These are phyloP conservation scores for Daktulosphaira vitifoliae DNA, from an alignment of 1,140 invertebrate species.

Conservation along the genomic window DNA sequence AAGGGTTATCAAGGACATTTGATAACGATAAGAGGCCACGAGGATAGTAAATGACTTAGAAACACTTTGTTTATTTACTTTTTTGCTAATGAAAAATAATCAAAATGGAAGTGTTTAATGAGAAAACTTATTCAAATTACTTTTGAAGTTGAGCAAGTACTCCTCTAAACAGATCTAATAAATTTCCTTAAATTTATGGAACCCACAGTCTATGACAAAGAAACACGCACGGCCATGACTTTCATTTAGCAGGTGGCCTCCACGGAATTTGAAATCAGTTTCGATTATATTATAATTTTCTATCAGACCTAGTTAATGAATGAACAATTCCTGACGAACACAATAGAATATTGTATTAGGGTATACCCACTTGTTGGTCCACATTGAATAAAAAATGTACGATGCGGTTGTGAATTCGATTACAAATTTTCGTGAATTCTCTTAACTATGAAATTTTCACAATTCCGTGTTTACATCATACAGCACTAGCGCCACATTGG, in stretches of 20 bases:
- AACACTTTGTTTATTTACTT: slow-evolving; percentile 29
- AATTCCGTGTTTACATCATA: slow-evolving; percentile 13
- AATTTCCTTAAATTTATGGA: no score
- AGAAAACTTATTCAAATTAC: no score
- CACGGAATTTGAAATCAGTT: slow-evolving; percentile 11
- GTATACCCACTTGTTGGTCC: slow-evolving; percentile 22
- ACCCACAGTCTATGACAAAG: slow-evolving; percentile 11
- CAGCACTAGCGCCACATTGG: slow-evolving; percentile 26
- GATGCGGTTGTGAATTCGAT: neutral
- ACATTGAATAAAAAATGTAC: neutral
- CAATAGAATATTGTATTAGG: neutral
- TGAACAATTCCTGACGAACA: neutral
- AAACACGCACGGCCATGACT: slow-evolving; percentile 28
- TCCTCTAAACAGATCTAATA: no score
- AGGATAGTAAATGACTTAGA: slow-evolving; percentile 25
- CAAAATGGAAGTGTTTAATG: no score
- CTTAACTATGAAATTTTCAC: neutral
- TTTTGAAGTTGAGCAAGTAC: no score
- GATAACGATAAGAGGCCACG: slow-evolving; percentile 30
- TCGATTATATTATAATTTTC: neutral
- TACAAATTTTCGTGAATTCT: neutral
- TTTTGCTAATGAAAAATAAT: no score
- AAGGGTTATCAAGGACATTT: slow-evolving; percentile 28
- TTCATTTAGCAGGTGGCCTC: slow-evolving; percentile 23
- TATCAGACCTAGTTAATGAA: no score